Evolutionary conservation across 2,888 invertebrate genomes (phyloP).

Genomic region (Disparrhopalites patrizii): DNA sequence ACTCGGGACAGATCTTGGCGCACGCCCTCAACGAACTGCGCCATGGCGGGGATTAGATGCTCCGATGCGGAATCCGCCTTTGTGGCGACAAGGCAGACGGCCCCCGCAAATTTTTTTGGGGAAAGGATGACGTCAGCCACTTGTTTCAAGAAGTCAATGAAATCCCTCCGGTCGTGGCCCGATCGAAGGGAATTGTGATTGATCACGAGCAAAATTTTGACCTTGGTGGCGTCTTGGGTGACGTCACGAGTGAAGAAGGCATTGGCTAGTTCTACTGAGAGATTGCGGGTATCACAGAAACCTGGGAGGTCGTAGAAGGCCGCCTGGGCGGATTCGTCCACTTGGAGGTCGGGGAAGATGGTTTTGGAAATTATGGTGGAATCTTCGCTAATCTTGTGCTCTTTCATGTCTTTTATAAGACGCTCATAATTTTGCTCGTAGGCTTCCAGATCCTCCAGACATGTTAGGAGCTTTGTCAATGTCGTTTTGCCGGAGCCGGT

Average conservation of each 20-base stretch:
- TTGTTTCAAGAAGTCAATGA: neutral
- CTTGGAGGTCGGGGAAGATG: neutral
- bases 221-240: neutral
- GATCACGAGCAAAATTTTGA: conserved; percentile 5
- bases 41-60: no score
- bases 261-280: conserved; percentile 1
- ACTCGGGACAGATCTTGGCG: no score
- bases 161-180: conserved; percentile 3
- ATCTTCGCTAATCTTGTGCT: neutral
- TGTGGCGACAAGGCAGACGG: neutral
- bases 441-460: neutral
- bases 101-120: neutral
- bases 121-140: neutral
- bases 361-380: neutral
- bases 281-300: neutral
- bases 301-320: conserved; percentile 2
- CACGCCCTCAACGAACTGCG: no score
- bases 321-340: neutral
- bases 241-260: neutral
- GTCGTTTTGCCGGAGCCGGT: neutral
- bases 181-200: conserved; percentile 5
- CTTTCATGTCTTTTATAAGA: conserved; percentile 12
- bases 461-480: neutral
- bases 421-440: neutral
- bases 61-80: no score